A percentile compares a stretch with the other conserved stretches of the same genome.
Evolutionary conservation across 2,888 invertebrate species (phyloP).

Genomic region (Petrophora chlorosata): DNA sequence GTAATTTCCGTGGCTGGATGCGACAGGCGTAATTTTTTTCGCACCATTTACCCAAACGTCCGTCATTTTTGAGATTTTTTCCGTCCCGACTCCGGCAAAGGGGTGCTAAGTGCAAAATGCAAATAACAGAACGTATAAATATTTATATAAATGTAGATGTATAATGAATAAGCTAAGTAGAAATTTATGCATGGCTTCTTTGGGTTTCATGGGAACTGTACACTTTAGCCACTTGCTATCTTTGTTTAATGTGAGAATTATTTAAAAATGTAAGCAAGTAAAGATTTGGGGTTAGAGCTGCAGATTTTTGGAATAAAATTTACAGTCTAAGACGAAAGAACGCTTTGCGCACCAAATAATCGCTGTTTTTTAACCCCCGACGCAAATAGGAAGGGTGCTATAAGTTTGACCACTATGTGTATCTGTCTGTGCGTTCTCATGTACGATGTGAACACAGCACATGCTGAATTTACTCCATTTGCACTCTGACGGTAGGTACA

Average conservation of each 20-base stretch:
- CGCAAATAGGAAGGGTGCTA: too few species aligned
- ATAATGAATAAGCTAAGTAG: conserved; percentile 43
- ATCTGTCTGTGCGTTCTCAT: too few species aligned
- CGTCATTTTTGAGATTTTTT: conserved; percentile 74
- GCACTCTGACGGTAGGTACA: too few species aligned
- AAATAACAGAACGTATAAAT: conserved; percentile 70
- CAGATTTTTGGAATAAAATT: too few species aligned
- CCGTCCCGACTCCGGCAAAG: conserved; percentile 37
- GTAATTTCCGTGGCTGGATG: conserved; percentile 59
- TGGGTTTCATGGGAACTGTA: conserved; percentile 35
- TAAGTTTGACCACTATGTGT: too few species aligned
- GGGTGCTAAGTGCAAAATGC: conserved; percentile 64
- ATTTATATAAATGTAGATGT: conserved; percentile 59
- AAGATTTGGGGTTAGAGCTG: too few species aligned
- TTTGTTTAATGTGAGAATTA: conserved; percentile 6
- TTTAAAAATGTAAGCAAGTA: not conserved
- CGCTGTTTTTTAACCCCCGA: too few species aligned
- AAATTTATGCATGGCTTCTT: conserved; percentile 52
- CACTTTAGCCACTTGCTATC: not conserved
- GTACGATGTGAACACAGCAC: too few species aligned
- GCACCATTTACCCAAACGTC: conserved; percentile 76
- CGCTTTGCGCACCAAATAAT: too few species aligned
- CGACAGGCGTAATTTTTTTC: conserved; percentile 70
- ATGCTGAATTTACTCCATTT: too few species aligned
- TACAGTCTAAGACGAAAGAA: too few species aligned